Conservation (phyloP, 2,113 vertebrate species). For the Mellivora capensis region DNA sequence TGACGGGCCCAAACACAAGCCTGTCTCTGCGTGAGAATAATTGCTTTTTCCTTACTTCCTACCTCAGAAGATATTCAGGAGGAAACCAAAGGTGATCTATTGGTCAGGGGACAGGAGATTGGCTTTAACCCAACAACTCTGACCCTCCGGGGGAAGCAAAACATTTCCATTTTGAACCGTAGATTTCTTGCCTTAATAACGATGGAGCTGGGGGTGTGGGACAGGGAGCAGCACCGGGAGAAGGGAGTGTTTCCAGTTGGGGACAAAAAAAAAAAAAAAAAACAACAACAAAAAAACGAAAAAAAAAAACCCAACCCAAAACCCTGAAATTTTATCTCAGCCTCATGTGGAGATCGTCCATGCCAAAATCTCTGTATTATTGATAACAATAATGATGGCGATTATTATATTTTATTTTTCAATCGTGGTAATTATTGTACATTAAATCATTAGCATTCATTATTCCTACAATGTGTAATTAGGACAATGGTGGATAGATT, state of each 20-base stretch:
- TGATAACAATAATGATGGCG: constrained; percentile 67
- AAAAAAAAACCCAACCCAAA: not conserved
- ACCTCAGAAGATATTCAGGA: not conserved
- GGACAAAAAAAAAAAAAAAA: not conserved
- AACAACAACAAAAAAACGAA: not conserved
- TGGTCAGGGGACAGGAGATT: not conserved
- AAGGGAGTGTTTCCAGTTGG: not conserved
- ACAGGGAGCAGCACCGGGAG: fast-evolving
- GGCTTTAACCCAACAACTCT: not conserved
- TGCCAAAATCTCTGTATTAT: constrained; percentile 76
- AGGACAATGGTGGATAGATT: constrained; percentile 84
- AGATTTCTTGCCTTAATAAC: constrained; percentile 11
- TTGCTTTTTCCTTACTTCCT: not conserved
- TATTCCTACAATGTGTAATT: constrained; percentile 87
- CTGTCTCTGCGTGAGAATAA: not conserved
- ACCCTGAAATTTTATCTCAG: constrained; percentile 33
- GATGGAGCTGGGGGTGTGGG: not conserved
- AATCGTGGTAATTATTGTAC: constrained; percentile 85
- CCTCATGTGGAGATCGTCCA: constrained; percentile 40
- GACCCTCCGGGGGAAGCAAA: not conserved
- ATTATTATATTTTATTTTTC: constrained; percentile 84
- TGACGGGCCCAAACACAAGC: not conserved
- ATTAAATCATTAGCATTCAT: constrained; percentile 88
- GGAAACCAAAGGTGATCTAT: not conserved
- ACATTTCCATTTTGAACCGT: not conserved